These are phyloP conservation scores for Mesopsocus fuscifrons DNA, from an alignment of 2,888 invertebrate genomes.

Conservation along the genomic window DNA sequence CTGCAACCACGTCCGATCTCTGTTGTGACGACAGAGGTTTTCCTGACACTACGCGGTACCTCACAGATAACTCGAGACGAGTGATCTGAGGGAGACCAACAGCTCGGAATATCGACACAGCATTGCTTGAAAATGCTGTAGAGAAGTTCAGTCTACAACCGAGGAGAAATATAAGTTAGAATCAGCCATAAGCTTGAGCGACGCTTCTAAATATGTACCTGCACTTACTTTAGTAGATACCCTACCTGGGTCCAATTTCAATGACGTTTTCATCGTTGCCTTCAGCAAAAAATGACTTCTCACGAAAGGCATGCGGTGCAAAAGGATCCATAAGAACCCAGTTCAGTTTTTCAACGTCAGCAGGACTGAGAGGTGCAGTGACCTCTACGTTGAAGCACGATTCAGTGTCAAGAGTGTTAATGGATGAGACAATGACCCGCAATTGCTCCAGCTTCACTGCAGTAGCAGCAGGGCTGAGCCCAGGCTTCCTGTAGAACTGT, in stretches of 20 bases:
- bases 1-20: conserved; percentile 27
- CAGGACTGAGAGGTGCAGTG: conserved; percentile 30
- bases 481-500: conserved; percentile 20
- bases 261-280: conserved; percentile 30
- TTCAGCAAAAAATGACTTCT: conserved; percentile 31
- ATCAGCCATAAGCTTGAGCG: no score
- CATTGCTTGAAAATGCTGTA: conserved; percentile 90
- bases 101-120: conserved; percentile 81
- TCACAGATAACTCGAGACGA: conserved; percentile 63
- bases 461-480: conserved; percentile 19
- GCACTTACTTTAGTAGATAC: no score
- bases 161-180: no score
- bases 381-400: conserved; percentile 64
- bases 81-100: conserved; percentile 54
- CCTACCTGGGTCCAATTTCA: conserved; percentile 77
- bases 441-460: conserved; percentile 19
- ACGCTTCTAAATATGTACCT: no score
- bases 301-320: conserved; percentile 35
- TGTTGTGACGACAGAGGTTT: conserved; percentile 24
- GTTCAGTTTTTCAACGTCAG: conserved; percentile 42
- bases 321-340: conserved; percentile 68
- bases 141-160: conserved; percentile 77
- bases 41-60: conserved; percentile 45
- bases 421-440: conserved; percentile 17
- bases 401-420: conserved; percentile 45